These are phyloP conservation scores for Parthenolecanium corni DNA, from an alignment of 2,888 invertebrate genomes.

Conservation along the genomic window DNA sequence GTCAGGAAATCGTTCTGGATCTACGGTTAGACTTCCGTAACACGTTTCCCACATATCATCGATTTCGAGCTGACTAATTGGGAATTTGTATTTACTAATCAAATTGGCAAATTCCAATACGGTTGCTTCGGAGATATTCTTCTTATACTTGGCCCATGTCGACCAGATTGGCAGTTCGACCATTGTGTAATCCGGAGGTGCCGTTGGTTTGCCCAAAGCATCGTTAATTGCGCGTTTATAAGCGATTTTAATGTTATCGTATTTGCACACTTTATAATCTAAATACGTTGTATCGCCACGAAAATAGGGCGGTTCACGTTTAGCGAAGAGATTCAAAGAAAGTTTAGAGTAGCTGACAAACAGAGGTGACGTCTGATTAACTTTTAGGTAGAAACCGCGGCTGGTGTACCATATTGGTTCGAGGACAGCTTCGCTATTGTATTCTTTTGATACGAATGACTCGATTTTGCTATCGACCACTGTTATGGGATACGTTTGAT, in stretches of 20 bases:
- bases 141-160: constrained; percentile 67
- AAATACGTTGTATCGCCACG: constrained; percentile 37
- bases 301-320: constrained; percentile 38
- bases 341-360: constrained; percentile 44
- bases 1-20: constrained; percentile 56
- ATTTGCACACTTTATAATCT: constrained; percentile 52
- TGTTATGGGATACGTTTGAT: constrained; percentile 55
- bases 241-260: constrained; percentile 48
- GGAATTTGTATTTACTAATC: constrained; percentile 49
- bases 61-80: constrained; percentile 66
- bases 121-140: constrained; percentile 50
- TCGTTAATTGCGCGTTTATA: constrained; percentile 52
- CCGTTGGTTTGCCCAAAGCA: constrained; percentile 50
- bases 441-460: constrained; percentile 48
- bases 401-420: constrained; percentile 65
- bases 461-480: constrained; percentile 45
- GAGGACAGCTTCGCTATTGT: constrained; percentile 46
- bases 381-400: constrained; percentile 52
- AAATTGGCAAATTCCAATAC: constrained; percentile 55
- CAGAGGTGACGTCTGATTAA: constrained; percentile 52
- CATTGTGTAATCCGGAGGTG: constrained; percentile 55
- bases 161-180: constrained; percentile 76
- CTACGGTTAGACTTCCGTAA: constrained; percentile 61
- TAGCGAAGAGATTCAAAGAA: constrained; percentile 38
- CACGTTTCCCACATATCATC: constrained; percentile 81